A percentile compares a stretch with the other conserved stretches of the same genome.
Conservation (phyloP, 1,140 invertebrate species). For the Goniozus legneri region DNA sequence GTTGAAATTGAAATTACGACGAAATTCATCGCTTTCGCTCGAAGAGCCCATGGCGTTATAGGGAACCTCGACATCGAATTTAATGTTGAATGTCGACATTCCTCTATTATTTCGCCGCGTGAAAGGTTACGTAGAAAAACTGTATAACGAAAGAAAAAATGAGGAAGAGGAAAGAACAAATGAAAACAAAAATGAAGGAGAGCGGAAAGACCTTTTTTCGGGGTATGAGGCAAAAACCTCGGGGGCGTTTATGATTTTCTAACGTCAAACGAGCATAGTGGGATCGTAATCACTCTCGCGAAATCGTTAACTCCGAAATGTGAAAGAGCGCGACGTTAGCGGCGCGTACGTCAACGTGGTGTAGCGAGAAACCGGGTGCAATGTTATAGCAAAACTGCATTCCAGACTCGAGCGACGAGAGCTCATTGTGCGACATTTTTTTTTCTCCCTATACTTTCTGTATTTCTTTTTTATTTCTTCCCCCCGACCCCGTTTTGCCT, state of each 20-base stretch:
- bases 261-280: conserved; percentile 13
- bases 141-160: background rate
- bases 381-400: conserved; percentile 12
- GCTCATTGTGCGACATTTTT: conserved; percentile 45
- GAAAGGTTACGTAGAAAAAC: background rate
- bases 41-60: no score
- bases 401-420: conserved; percentile 22
- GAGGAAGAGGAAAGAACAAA: no score
- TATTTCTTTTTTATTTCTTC: no score
- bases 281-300: conserved; percentile 17
- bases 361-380: conserved; percentile 4
- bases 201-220: no score
- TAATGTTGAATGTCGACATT: background rate
- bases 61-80: no score
- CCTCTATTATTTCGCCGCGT: background rate
- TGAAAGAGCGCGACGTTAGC: conserved; percentile 23
- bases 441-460: no score
- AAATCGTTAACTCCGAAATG: conserved; percentile 37
- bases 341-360: conserved; percentile 5
- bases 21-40: no score
- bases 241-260: conserved; percentile 10
- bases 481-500: no score
- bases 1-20: background rate
- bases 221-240: no score
- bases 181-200: no score